Conservation (phyloP, 2,113 vertebrate species). For the Syngnathus typhle region DNA sequence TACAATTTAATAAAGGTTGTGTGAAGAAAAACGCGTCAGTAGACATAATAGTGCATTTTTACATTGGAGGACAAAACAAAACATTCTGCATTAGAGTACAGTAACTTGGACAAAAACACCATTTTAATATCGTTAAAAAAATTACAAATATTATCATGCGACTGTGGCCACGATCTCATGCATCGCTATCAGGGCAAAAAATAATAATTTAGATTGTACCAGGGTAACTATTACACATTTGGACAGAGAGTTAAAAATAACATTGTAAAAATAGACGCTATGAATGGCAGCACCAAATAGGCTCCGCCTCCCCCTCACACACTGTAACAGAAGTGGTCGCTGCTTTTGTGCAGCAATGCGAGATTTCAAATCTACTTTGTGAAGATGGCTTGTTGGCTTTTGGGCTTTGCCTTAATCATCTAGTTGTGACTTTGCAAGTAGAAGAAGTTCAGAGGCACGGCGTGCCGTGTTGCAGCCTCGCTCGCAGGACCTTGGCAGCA, state of each 20-base stretch:
- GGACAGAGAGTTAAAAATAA: slow-evolving; percentile 28
- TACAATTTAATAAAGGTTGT: not conserved
- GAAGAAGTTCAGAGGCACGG: not conserved
- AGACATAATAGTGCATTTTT: slow-evolving; percentile 31
- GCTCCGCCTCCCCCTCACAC: slow-evolving; percentile 6
- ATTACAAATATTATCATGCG: slow-evolving; percentile 33
- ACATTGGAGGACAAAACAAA: slow-evolving; percentile 13
- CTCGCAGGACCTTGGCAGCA: no score
- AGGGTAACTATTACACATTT: slow-evolving; percentile 23
- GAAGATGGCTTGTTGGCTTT: slow-evolving; percentile 2
- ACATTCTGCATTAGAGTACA: slow-evolving; percentile 36
- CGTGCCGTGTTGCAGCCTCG: not conserved
- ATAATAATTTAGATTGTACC: slow-evolving; percentile 43
- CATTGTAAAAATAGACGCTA: slow-evolving; percentile 42
- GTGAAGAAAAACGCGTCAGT: slow-evolving; percentile 19
- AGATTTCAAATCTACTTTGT: slow-evolving; percentile 9
- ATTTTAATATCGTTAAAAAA: slow-evolving; percentile 43
- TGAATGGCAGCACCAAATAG: slow-evolving; percentile 19
- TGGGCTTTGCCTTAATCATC: not conserved
- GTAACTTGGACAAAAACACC: slow-evolving; percentile 35
- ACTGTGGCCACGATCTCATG: slow-evolving; percentile 34
- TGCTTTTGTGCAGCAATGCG: not conserved
- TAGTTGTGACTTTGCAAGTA: not conserved
- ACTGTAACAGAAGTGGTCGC: slow-evolving; percentile 26
- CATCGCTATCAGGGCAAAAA: slow-evolving; percentile 10